A percentile compares a stretch with the other conserved stretches of the same genome.
Evolutionary conservation across 2,113 vertebrate species (phyloP).

Genomic region (Chascanopsetta lugubris): DNA sequence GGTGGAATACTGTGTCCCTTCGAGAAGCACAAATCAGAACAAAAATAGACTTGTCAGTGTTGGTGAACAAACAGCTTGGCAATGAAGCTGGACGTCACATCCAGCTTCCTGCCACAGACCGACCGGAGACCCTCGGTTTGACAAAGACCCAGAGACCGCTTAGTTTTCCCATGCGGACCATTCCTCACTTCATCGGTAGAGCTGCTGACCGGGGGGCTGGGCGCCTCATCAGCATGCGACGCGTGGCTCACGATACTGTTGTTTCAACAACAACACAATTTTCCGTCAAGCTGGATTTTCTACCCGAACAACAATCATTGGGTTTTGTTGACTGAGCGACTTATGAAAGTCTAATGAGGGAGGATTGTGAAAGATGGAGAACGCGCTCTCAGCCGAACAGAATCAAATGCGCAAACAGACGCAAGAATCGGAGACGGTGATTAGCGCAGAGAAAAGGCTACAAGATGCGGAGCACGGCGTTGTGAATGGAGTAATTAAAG

Average conservation of each 20-base stretch:
- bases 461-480: background rate
- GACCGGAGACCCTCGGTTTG: slow-evolving; percentile 35
- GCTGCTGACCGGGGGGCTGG: slow-evolving; percentile 40
- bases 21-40: background rate
- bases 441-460: slow-evolving; percentile 1
- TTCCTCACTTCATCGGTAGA: slow-evolving; percentile 38
- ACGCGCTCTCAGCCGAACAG: background rate
- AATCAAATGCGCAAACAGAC: background rate
- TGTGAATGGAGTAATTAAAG: background rate
- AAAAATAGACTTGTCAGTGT: slow-evolving; percentile 3
- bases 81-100: slow-evolving; percentile 8
- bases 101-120: slow-evolving; percentile 18
- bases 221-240: slow-evolving; percentile 46
- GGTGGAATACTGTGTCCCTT: background rate
- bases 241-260: slow-evolving; percentile 35
- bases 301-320: background rate
- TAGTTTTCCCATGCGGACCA: slow-evolving; percentile 39
- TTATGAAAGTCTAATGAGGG: slow-evolving; percentile 36
- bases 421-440: background rate
- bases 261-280: slow-evolving; percentile 32
- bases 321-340: slow-evolving; percentile 34
- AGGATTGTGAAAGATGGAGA: background rate
- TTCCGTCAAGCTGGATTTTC: slow-evolving; percentile 38
- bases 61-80: background rate
- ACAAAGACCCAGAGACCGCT: slow-evolving; percentile 39